Evolutionary conservation across 2,113 vertebrate species (phyloP).

Genomic region (Serinus canaria): DNA sequence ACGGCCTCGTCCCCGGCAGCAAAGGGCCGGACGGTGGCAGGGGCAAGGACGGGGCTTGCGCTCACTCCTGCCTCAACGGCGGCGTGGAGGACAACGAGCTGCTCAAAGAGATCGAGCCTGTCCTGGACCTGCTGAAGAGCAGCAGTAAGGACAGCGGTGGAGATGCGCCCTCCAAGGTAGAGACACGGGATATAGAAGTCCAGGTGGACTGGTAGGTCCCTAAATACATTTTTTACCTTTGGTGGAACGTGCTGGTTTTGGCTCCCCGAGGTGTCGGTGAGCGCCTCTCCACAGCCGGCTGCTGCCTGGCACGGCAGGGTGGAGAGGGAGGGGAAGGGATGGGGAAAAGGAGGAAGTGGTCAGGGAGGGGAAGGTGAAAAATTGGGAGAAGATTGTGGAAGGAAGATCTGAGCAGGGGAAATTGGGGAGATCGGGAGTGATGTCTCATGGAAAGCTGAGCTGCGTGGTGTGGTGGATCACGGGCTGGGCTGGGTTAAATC

Average conservation of each 20-base stretch:
- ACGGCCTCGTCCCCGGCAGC: constrained; percentile 50
- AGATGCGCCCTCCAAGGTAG: constrained; percentile 74
- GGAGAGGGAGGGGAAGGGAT: neutral
- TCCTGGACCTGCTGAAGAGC: constrained; percentile 86
- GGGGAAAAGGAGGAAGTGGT: accelerated
- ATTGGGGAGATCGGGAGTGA: accelerated
- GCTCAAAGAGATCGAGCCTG: constrained; percentile 91
- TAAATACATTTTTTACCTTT: neutral
- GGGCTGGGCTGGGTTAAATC: neutral
- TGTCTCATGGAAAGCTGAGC: neutral
- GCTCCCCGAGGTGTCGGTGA: neutral
- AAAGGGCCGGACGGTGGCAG: constrained; percentile 65
- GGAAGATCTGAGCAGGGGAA: accelerated
- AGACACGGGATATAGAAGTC: constrained; percentile 83
- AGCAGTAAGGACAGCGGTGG: constrained; percentile 76
- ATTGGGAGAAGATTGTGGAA: neutral
- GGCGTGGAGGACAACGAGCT: constrained; percentile 84
- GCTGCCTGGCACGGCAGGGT: neutral
- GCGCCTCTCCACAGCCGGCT: neutral
- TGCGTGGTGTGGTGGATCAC: accelerated
- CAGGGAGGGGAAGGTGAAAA: neutral
- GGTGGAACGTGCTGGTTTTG: neutral
- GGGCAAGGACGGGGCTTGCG: constrained; percentile 51
- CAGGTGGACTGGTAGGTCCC: constrained; percentile 91
- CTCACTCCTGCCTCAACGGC: constrained; percentile 74